phyloP scores from a whole-genome alignment of 1,140 invertebrate species.

The Acromyrmex charruanus region DNA sequence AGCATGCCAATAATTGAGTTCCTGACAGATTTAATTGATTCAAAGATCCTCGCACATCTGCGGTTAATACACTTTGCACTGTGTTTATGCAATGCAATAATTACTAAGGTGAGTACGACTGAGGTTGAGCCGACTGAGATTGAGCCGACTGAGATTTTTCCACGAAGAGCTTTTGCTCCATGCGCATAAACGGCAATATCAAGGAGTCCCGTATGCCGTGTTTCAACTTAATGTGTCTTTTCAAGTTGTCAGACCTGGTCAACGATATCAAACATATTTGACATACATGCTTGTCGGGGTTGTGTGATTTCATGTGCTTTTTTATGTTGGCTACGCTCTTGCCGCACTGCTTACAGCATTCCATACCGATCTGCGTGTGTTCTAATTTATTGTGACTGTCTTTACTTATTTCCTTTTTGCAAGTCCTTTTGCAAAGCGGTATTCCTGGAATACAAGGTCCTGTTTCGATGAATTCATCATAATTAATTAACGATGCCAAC shows the following conservation, averaged over 20 bases:
- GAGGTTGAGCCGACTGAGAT: slow-evolving; percentile 74
- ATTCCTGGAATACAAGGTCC: slow-evolving; percentile 86
- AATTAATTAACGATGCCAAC: slow-evolving; percentile 72
- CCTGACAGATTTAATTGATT: neutral
- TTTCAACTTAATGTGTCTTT: slow-evolving; percentile 86
- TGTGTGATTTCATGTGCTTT: slow-evolving; percentile 87
- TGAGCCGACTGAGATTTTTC: slow-evolving; percentile 80
- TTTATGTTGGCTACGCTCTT: slow-evolving; percentile 86
- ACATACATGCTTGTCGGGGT: slow-evolving; percentile 86
- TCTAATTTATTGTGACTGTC: slow-evolving; percentile 84
- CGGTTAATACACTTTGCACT: neutral
- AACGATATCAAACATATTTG: slow-evolving; percentile 86
- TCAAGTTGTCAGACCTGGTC: slow-evolving; percentile 86
- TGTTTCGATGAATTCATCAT: slow-evolving; percentile 68
- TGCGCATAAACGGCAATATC: slow-evolving; percentile 82
- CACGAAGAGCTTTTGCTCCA: slow-evolving; percentile 85
- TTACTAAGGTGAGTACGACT: slow-evolving; percentile 79
- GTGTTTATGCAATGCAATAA: slow-evolving; percentile 13
- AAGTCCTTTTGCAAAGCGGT: slow-evolving; percentile 77
- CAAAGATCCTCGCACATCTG: neutral
- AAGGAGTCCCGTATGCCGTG: slow-evolving; percentile 83
- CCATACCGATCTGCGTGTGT: slow-evolving; percentile 78
- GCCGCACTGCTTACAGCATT: slow-evolving; percentile 85
- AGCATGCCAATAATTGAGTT: neutral
- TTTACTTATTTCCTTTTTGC: slow-evolving; percentile 85